These are phyloP conservation scores for Steromphala cineraria DNA, from an alignment of 2,888 invertebrate species.

Conservation along the genomic window DNA sequence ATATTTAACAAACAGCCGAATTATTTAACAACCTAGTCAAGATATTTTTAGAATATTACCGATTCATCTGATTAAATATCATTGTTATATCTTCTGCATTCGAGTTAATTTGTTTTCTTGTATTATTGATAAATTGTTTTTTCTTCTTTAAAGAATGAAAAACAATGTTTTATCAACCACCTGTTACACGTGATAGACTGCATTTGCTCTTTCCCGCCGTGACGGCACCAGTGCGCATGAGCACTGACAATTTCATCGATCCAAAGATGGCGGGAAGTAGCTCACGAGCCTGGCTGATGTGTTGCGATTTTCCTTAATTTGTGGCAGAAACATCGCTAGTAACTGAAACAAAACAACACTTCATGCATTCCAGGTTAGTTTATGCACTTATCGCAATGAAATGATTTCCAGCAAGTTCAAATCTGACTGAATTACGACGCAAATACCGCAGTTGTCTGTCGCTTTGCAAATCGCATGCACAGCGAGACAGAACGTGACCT, in stretches of 20 bases:
- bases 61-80: no score
- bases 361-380: slow-evolving; percentile 26
- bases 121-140: no score
- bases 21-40: no score
- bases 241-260: slow-evolving; percentile 19
- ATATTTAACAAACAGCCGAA: no score
- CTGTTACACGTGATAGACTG: slow-evolving; percentile 2
- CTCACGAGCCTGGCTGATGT: not conserved
- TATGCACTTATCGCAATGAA: not conserved
- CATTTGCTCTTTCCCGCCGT: not conserved
- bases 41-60: no score
- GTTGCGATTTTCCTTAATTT: not conserved
- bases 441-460: not conserved
- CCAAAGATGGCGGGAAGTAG: slow-evolving; percentile 52
- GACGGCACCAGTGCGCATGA: slow-evolving; percentile 20
- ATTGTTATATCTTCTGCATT: no score
- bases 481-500: slow-evolving; percentile 1
- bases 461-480: not conserved
- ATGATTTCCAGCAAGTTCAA: not conserved
- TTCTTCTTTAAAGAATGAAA: no score
- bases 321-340: not conserved
- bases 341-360: not conserved
- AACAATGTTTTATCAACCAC: not conserved
- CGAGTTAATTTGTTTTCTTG: no score
- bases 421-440: not conserved